phyloP scores from a whole-genome alignment of 2,888 invertebrate genomes.

The Chironomus riparius region DNA sequence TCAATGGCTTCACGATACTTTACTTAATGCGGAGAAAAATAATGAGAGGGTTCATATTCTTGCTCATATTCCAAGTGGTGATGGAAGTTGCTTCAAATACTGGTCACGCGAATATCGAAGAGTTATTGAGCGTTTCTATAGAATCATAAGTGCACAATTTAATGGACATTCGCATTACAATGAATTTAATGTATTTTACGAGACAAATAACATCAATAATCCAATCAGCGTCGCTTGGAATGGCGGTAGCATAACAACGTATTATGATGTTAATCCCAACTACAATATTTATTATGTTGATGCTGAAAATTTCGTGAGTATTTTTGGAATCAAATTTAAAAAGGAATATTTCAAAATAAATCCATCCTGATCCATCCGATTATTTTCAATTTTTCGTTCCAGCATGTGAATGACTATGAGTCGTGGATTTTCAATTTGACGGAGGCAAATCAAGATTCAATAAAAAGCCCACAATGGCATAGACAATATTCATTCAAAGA shows the following conservation, averaged over 20 bases:
- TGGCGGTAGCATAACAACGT: slow-evolving; percentile 73
- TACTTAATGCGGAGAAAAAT: slow-evolving; percentile 61
- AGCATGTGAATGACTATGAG: slow-evolving; percentile 58
- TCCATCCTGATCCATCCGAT: background rate
- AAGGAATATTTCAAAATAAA: background rate
- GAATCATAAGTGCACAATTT: slow-evolving; percentile 68
- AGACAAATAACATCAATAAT: slow-evolving; percentile 40
- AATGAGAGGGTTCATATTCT: slow-evolving; percentile 74
- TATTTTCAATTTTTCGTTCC: slow-evolving; percentile 27
- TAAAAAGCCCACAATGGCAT: slow-evolving; percentile 57
- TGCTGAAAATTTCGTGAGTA: slow-evolving; percentile 48
- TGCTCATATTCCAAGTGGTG: slow-evolving; percentile 72
- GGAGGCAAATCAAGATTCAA: slow-evolving; percentile 54
- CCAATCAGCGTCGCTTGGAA: slow-evolving; percentile 40
- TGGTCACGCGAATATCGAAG: slow-evolving; percentile 64
- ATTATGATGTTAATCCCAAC: slow-evolving; percentile 65
- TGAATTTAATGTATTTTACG: slow-evolving; percentile 61
- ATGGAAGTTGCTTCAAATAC: slow-evolving; percentile 53
- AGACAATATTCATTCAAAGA: slow-evolving; percentile 64
- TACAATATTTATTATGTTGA: slow-evolving; percentile 67
- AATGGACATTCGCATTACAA: slow-evolving; percentile 76
- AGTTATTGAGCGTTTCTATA: slow-evolving; percentile 61
- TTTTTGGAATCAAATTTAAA: background rate
- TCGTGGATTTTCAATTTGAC: slow-evolving; percentile 69
- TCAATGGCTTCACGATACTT: slow-evolving; percentile 67